Evolutionary conservation across 2,797 vertebrate species (phyloP), one percentile per base, ranked within the genome.

Genomic region (Semaprochilodus insignis): DNA sequence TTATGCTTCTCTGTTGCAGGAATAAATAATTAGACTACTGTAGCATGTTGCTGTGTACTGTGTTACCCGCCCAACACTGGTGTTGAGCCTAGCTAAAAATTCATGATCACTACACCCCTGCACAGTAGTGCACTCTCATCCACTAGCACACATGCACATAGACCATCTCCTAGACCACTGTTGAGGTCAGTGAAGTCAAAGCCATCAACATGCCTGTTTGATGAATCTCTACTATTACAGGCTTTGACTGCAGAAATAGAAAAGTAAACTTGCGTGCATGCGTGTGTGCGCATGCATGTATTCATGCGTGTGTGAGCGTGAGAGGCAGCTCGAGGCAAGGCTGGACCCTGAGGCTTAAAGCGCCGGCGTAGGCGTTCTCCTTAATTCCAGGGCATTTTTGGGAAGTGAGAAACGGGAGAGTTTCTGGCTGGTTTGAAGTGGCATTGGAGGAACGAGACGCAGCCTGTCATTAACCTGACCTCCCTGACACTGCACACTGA

Each of bases 401-500:
- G 79, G 77, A 83, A 69, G 72, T 83, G 75, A 74, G 82, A 85
- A 84, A 81, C 65, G 36, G 67, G 65, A 52, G 21, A 75, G 78
- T 27, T 25, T 6, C 36, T 74, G 44, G 36, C 70, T 70, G 73
- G 72, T 85, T 86, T 81, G 67, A 86, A 83, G 83, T 83, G 81
- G 79, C 23, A 44, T 27, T 73, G 14, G 16, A 25, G 63, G 72
- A 67, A 36, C 23, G 63, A 55, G 51, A 6, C 25, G 51, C 10
- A 81, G 23, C 66, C 85, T 85, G 81, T 85, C 63, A 85, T 86
- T 86, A 63, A 71, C 82, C 34, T 51, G 66, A 77, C 69, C 77
- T 66, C 69, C 81, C 77, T 36, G 66, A 73, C 60, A 62, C 74
- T 84, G 23, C 21, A 36, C 79, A 81, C 59, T 40, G 71, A 65